Evolutionary conservation across 2,797 vertebrate genomes (phyloP), one percentile per base, ranked within the genome.

Genomic region (Esox lucius): DNA sequence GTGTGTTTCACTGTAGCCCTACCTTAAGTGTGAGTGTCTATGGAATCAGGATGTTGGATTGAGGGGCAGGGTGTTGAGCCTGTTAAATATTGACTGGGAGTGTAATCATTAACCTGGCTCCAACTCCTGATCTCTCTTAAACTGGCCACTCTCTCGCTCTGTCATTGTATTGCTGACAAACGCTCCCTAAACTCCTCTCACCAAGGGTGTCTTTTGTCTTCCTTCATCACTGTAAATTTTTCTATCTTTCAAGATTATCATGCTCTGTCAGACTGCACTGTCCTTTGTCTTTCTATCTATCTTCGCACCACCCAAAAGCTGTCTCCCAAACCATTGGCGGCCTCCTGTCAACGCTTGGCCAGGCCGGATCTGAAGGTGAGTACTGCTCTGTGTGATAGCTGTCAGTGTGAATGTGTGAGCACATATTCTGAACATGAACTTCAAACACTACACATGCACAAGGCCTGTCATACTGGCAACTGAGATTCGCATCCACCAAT

Each of bases 81-180:
- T 90, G 93, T 94, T 94, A 95, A 95, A 94, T 92, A 94, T 95
- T 95, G 89, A 94, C 91, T 71, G 70, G 88, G 12, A 72, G 84
- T 88, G 78, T 94, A 94, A 94, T 94, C 82, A 95, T 95, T 95
- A 94, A 95, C 92, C 83, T 73, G 80, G 81, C 85, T 81, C 84
- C 86, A 89, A 89, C 83, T 91, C 89, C 84, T 78, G 86, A 85
- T 89, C 88, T 85, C 87, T 85, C 90, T 93, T 93, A 94, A 92
- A 91, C 93, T 85, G 91, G 83, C 85, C 53, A 77, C 84, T 81
- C 89, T 82, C 86, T 86, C 86, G 81, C 71, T 74, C 82, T 89
- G 89, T 89, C 91, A 91, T 87, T 89, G 80, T 87, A 66, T n/a
- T 70, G 78, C 86, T 80, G 78, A 82, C 87, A 71, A 76, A 68